These are phyloP conservation scores for Elephantulus edwardii DNA, from an alignment of 2,113 vertebrate genomes.

Conservation along the genomic window DNA sequence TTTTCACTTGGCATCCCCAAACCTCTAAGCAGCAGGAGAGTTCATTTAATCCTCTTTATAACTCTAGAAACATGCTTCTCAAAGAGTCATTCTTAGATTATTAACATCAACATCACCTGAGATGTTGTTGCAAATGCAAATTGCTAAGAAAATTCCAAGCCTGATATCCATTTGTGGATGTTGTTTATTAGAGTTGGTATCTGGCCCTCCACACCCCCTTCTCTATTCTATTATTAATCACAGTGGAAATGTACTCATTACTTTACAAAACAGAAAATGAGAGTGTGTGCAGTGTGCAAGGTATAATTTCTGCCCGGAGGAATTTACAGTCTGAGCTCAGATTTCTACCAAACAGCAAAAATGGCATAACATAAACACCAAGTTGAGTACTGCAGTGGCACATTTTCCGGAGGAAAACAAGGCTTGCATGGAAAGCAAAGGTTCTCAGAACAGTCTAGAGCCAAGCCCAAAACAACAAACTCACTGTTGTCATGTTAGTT, in stretches of 20 bases:
- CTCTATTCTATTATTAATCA: constrained; percentile 65
- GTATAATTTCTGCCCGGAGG: constrained; percentile 68
- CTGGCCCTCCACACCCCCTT: not conserved
- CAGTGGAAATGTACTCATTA: constrained; percentile 60
- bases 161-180: not conserved
- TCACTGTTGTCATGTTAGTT: no score
- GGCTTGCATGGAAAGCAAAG: not conserved
- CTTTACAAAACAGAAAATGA: constrained; percentile 67
- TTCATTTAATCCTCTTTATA: not conserved
- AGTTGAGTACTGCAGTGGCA: not conserved
- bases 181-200: not conserved
- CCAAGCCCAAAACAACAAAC: no score
- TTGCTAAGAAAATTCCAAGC: not conserved
- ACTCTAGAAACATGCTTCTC: not conserved
- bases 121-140: not conserved
- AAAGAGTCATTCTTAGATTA: not conserved
- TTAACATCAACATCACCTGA: not conserved
- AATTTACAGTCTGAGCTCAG: constrained; percentile 55
- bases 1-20: no score
- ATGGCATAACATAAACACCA: constrained; percentile 33
- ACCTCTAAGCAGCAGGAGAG: not conserved
- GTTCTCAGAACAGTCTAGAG: not conserved
- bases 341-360: constrained; percentile 56
- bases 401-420: not conserved
- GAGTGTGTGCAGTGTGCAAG: not conserved